Percentiles rank a stretch among this genome's conserved stretches.
Conservation (phyloP, 2,113 vertebrate genomes). For the Chauna torquata region DNA sequence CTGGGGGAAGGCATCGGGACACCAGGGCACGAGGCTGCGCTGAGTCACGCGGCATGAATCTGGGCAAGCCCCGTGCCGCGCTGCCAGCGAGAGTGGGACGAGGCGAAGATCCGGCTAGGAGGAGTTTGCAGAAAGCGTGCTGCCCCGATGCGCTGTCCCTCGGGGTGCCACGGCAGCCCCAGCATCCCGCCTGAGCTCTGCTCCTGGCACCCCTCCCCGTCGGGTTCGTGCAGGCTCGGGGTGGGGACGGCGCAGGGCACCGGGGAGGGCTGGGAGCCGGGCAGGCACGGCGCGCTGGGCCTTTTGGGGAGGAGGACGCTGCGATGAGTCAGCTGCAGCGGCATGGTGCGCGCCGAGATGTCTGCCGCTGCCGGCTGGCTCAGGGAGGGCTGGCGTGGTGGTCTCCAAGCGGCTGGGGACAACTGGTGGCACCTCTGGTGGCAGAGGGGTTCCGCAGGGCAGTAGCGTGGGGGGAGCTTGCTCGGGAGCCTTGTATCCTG, state of each 20-base stretch:
- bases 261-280: background rate
- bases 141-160: background rate
- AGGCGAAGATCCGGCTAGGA: rapidly evolving
- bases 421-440: background rate
- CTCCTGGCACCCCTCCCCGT: no score
- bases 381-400: rapidly evolving
- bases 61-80: background rate
- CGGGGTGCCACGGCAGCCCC: background rate
- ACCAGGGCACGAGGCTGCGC: background rate
- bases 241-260: rapidly evolving
- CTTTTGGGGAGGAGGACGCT: background rate
- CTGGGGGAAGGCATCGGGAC: background rate
- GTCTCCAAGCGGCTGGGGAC: background rate
- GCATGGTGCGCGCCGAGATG: background rate
- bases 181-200: background rate
- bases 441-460: background rate
- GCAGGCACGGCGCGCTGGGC: rapidly evolving
- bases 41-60: background rate
- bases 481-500: background rate
- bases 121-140: no score
- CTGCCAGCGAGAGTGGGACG: rapidly evolving
- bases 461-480: no score
- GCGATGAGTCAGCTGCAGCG: background rate
- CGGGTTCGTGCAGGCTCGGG: background rate
- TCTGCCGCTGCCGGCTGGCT: background rate